A percentile compares a stretch with the other conserved stretches of the same genome.
Evolutionary conservation across 92 coral and sea anemone genomes (phyloP).

Genomic region (Epizoanthus rinbou): DNA sequence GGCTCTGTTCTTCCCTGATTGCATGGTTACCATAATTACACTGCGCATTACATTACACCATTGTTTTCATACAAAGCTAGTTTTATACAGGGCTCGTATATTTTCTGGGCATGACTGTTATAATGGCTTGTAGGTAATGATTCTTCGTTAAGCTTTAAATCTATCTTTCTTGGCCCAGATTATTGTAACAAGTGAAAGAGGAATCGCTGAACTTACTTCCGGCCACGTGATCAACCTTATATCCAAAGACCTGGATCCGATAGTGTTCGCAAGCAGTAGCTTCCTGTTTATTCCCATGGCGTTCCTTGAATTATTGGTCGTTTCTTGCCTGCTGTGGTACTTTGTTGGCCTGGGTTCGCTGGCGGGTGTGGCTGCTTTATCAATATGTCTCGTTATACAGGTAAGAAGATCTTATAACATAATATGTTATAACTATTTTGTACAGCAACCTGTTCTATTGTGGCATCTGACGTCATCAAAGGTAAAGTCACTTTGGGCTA

Average conservation of each 20-base stretch:
- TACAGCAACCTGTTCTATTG: too few relatives aligned
- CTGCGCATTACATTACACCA: too few relatives aligned
- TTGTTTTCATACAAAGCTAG: too few relatives aligned
- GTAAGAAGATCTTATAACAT: neutral
- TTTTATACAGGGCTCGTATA: too few relatives aligned
- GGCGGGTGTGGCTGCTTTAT: neutral
- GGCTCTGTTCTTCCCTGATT: too few relatives aligned
- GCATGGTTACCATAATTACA: too few relatives aligned
- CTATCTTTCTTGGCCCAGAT: neutral
- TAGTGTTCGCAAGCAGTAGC: neutral
- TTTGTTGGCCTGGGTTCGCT: neutral
- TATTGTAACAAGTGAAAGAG: neutral
- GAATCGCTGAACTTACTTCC: neutral
- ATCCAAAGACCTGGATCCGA: slow-evolving; percentile 10
- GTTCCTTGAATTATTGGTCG: neutral
- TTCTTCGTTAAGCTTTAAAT: too few relatives aligned
- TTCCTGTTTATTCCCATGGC: neutral
- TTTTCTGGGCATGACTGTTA: too few relatives aligned
- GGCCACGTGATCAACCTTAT: slow-evolving; percentile 8
- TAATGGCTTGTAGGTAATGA: too few relatives aligned
- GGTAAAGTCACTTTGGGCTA: too few relatives aligned
- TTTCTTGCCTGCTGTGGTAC: slow-evolving; percentile 3
- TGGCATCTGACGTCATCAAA: too few relatives aligned
- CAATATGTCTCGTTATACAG: neutral
- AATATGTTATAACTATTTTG: too few relatives aligned